phyloP scores from a whole-genome alignment of 2,113 vertebrate genomes.

The Pedionomus torquatus region DNA sequence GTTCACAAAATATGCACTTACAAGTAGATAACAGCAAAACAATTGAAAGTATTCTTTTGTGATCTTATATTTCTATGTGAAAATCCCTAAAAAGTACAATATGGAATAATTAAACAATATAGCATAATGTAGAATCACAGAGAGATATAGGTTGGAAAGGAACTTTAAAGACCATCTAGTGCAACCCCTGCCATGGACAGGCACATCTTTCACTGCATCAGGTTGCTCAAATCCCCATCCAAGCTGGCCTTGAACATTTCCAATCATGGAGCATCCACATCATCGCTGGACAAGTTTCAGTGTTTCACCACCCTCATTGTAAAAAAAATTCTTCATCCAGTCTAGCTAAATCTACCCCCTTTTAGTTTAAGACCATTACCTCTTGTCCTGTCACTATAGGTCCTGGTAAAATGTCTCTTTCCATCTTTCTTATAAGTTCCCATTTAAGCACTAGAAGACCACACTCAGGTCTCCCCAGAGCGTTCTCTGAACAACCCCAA shows the following conservation, averaged over 20 bases:
- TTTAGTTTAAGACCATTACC: neutral
- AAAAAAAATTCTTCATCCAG: neutral
- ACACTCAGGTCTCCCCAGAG: accelerated
- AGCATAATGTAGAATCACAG: neutral
- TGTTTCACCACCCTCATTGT: neutral
- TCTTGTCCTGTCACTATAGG: neutral
- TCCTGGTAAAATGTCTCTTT: neutral
- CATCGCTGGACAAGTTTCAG: neutral
- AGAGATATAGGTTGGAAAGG: neutral
- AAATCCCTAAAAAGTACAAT: neutral
- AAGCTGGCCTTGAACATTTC: neutral
- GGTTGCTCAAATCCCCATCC: neutral
- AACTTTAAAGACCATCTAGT: neutral
- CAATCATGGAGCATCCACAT: accelerated
- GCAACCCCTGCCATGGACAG: neutral
- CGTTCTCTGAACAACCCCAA: neutral
- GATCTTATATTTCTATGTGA: neutral
- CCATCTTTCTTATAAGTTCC: neutral
- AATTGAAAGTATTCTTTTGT: neutral
- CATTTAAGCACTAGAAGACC: neutral
- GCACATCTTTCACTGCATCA: neutral
- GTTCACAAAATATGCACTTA: neutral
- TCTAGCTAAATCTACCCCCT: neutral
- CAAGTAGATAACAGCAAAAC: neutral
- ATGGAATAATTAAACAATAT: neutral